A percentile compares a stretch with the other conserved stretches of the same genome.
These are phyloP conservation scores for Peromyscus eremicus DNA, from an alignment of 2,797 vertebrate genomes.

Conservation along the genomic window DNA sequence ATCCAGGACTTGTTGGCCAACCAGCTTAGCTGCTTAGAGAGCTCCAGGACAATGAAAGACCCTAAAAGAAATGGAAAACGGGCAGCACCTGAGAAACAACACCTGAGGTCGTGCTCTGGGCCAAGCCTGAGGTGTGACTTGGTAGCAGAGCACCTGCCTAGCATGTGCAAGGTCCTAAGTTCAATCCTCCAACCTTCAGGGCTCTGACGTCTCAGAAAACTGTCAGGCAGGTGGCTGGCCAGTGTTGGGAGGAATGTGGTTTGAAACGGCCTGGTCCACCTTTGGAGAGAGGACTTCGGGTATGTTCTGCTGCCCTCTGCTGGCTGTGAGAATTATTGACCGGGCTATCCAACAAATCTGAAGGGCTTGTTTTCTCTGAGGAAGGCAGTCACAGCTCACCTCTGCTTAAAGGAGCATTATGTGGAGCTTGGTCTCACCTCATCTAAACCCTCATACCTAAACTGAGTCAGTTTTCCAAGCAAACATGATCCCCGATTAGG, in stretches of 20 bases:
- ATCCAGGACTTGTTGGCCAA: neutral
- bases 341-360: neutral
- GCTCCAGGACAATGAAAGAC: neutral
- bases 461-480: neutral
- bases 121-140: neutral
- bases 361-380: neutral
- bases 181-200: neutral
- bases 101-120: neutral
- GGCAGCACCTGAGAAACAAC: too few relatives aligned
- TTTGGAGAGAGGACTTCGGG: neutral
- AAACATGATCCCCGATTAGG: neutral
- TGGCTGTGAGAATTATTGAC: neutral
- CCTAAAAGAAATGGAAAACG: neutral
- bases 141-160: neutral
- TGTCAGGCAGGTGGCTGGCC: neutral
- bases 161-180: too few relatives aligned
- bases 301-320: constrained; percentile 76
- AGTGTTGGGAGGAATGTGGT: too few relatives aligned
- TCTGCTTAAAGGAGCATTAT: neutral
- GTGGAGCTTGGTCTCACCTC: neutral
- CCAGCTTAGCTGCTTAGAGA: neutral
- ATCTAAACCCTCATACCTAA: neutral
- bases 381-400: neutral
- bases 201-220: neutral
- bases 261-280: neutral